Percentiles rank a stretch among this genome's conserved stretches.
These are phyloP conservation scores for Diprion similis DNA, from an alignment of 1,140 invertebrate genomes.

Conservation along the genomic window DNA sequence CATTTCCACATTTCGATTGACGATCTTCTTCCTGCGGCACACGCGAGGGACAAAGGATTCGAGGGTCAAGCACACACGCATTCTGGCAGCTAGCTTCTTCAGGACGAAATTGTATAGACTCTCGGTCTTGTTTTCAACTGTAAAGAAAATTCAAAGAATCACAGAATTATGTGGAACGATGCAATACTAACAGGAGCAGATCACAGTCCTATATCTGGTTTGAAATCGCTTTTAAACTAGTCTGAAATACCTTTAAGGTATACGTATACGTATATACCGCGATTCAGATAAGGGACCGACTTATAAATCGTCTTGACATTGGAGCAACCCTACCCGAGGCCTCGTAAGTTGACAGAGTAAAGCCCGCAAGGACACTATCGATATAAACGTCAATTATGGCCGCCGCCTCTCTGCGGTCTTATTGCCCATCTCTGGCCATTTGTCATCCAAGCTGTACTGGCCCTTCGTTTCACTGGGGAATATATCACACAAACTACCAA, in stretches of 20 bases:
- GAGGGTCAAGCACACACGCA: not conserved
- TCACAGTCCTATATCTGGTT: too few species aligned
- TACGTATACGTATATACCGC: not conserved
- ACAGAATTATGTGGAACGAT: too few species aligned
- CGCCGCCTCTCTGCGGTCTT: not conserved
- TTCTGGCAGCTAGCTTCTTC: not conserved
- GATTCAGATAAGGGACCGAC: not conserved
- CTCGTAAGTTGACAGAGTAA: not conserved
- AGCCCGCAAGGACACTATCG: conserved; percentile 9
- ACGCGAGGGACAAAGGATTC: not conserved
- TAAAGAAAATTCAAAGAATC: not conserved
- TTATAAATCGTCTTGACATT: not conserved
- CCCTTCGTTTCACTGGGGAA: not conserved
- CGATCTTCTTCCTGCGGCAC: not conserved
- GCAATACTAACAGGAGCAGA: too few species aligned
- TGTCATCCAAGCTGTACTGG: not conserved
- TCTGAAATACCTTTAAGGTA: not conserved
- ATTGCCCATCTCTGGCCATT: conserved; percentile 12
- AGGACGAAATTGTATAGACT: not conserved
- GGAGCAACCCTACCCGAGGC: not conserved
- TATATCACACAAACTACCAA: not conserved
- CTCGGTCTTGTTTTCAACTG: not conserved
- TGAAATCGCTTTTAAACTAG: not conserved
- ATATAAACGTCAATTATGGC: conserved; percentile 13
- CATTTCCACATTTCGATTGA: not conserved